phyloP scores from a whole-genome alignment of 2,888 invertebrate genomes.

The Euphydryas editha region DNA sequence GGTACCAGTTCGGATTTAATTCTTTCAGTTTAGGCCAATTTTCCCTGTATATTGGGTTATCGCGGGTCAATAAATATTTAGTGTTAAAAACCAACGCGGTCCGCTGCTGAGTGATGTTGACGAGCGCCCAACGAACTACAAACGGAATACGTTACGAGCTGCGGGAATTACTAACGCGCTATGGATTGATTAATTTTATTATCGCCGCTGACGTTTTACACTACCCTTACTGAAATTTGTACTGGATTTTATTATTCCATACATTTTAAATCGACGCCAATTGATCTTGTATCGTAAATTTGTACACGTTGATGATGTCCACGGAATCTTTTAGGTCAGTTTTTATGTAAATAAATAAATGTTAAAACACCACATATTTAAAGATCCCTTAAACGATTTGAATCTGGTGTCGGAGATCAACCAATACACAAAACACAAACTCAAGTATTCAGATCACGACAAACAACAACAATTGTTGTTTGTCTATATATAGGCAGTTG shows the following conservation, averaged over 20 bases:
- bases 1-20: not conserved
- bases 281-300: not conserved
- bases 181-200: constrained; percentile 21
- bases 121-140: constrained; percentile 7
- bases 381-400: not conserved
- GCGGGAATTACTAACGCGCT: constrained; percentile 13
- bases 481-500: no score
- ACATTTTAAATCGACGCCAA: not conserved
- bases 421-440: not conserved
- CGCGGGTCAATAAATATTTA: no score
- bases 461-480: no score
- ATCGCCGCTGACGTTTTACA: not conserved
- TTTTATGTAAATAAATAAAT: no score
- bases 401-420: no score
- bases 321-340: no score
- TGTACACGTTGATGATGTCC: no score
- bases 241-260: constrained; percentile 1
- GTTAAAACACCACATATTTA: no score
- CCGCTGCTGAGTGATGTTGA: not conserved
- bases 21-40: not conserved
- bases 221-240: no score
- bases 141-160: constrained; percentile 18
- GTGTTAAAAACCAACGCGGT: not conserved
- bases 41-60: not conserved
- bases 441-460: no score